Conservation (phyloP, 2,797 vertebrate genomes). For the Neoniphon sammara region DNA sequence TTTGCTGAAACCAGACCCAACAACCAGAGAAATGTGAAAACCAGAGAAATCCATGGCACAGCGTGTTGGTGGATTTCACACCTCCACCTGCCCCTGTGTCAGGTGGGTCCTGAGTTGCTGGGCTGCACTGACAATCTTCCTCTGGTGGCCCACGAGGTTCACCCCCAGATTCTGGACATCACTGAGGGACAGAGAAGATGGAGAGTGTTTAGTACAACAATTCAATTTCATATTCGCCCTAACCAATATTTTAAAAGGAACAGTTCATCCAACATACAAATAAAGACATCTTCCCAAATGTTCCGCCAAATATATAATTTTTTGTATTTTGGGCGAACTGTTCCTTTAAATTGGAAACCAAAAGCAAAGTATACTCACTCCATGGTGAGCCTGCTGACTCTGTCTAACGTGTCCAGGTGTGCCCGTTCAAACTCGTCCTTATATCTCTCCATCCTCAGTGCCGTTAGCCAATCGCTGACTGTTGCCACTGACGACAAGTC, state of each 20-base stretch:
- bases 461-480: constrained; percentile 92
- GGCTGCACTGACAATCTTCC: constrained; percentile 94
- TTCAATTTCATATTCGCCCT: neutral
- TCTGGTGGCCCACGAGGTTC: constrained; percentile 94
- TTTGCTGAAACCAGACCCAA: constrained; percentile 56
- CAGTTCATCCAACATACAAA: neutral
- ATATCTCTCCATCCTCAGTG: constrained; percentile 94
- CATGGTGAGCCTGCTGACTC: constrained; percentile 85
- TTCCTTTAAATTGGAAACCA: neutral
- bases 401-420: constrained; percentile 91
- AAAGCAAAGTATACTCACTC: constrained; percentile 77
- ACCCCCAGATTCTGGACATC: constrained; percentile 94
- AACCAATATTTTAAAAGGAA: neutral
- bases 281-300: no score
- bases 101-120: constrained; percentile 87
- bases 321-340: no score
- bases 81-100: constrained; percentile 85
- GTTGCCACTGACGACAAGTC: constrained; percentile 82
- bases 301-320: no score
- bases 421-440: constrained; percentile 93
- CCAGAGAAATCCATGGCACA: constrained; percentile 33
- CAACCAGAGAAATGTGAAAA: constrained; percentile 57
- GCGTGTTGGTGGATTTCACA: constrained; percentile 69
- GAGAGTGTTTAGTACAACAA: constrained; percentile 6
- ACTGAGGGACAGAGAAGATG: constrained; percentile 75